Evolutionary conservation across 2,888 invertebrate species (phyloP).

Genomic region (Clanis bilineata): DNA sequence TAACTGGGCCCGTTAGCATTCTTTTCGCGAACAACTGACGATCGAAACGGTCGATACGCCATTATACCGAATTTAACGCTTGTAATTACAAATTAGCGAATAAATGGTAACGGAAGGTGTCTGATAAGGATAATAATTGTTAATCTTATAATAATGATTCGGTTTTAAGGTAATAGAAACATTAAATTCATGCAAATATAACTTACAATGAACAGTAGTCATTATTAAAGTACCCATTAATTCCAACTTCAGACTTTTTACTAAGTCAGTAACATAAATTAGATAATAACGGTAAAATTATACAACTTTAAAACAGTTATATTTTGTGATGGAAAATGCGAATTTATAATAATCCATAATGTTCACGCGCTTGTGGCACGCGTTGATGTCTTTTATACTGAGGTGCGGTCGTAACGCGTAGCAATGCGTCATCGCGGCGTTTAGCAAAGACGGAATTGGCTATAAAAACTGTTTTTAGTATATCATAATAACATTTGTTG

Average conservation of each 20-base stretch:
- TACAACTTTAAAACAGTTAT: not conserved
- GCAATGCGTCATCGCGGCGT: not conserved
- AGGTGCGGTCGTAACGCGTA: not conserved
- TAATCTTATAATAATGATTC: not conserved
- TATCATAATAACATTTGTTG: not conserved
- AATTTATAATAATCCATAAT: not conserved
- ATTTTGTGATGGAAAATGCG: not conserved
- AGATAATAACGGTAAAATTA: not conserved
- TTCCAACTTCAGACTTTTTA: too few species aligned
- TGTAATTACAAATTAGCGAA: conserved; percentile 62
- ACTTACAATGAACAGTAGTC: too few species aligned
- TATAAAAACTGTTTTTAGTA: not conserved
- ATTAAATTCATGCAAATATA: too few species aligned
- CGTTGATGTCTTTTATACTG: conserved; percentile 68
- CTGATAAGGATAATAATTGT: not conserved
- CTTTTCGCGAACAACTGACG: conserved; percentile 61
- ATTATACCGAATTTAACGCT: conserved; percentile 63
- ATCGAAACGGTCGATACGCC: conserved; percentile 52
- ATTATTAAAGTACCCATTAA: too few species aligned
- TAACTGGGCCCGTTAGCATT: conserved; percentile 65
- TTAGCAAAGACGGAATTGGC: not conserved
- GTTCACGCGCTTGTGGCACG: conserved; percentile 23
- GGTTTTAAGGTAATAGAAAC: too few species aligned
- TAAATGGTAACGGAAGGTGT: conserved; percentile 32
- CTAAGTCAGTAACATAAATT: not conserved